Percentiles rank a stretch among this genome's conserved stretches.
phyloP scores from a whole-genome alignment of 2,888 invertebrate genomes.

The Germaria angustata region DNA sequence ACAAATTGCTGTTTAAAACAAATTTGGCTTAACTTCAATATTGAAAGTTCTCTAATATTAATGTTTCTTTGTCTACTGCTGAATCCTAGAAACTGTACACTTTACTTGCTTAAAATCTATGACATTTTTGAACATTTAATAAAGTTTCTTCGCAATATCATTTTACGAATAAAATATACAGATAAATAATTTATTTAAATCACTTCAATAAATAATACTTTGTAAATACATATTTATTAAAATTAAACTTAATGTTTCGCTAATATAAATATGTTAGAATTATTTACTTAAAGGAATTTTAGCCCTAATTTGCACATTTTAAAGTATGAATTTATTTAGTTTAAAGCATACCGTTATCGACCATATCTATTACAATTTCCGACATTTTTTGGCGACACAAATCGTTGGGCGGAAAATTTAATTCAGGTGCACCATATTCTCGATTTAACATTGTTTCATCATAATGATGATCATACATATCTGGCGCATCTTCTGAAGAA shows the following conservation, averaged over 20 bases:
- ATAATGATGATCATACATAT: slow-evolving; percentile 82
- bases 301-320: not conserved
- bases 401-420: slow-evolving; percentile 82
- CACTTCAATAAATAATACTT: not conserved
- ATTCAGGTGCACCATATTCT: slow-evolving; percentile 73
- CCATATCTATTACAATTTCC: slow-evolving; percentile 85
- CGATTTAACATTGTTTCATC: slow-evolving; percentile 75
- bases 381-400: slow-evolving; percentile 85
- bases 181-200: slow-evolving; percentile 8
- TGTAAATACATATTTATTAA: slow-evolving; percentile 6
- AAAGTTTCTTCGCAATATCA: not conserved
- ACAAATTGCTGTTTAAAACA: no score
- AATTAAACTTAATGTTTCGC: slow-evolving; percentile 4
- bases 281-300: slow-evolving; percentile 26
- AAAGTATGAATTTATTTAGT: slow-evolving; percentile 11
- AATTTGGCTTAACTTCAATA: no score
- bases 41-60: no score
- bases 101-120: not conserved
- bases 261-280: slow-evolving; percentile 22
- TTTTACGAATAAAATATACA: not conserved
- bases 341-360: slow-evolving; percentile 83
- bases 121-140: not conserved
- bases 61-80: no score
- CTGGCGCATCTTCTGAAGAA: slow-evolving; percentile 86
- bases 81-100: no score